phyloP scores from a whole-genome alignment of 1,140 invertebrate genomes.

The Monochamus saltuarius region DNA sequence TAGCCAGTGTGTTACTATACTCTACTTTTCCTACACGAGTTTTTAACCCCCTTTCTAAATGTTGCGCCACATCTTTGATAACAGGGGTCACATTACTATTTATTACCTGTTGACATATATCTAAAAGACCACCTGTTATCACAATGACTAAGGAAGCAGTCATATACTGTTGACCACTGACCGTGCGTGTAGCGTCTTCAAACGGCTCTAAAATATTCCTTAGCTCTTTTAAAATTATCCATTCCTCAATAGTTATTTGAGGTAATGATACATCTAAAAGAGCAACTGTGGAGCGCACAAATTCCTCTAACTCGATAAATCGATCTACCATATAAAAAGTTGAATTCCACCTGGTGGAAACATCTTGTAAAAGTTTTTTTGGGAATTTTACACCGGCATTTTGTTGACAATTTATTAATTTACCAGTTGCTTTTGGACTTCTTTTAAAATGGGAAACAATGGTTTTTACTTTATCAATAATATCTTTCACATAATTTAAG shows the following conservation, averaged over 20 bases:
- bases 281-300: conserved; percentile 22
- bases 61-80: background rate
- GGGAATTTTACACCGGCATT: conserved; percentile 3
- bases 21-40: conserved; percentile 18
- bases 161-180: conserved; percentile 36
- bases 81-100: conserved; percentile 10
- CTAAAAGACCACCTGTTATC: conserved; percentile 15
- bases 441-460: conserved; percentile 40
- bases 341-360: conserved; percentile 46
- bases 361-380: too few relatives aligned
- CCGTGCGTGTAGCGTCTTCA: conserved; percentile 33
- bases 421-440: conserved; percentile 33
- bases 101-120: conserved; percentile 4
- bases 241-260: conserved; percentile 18
- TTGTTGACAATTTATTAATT: conserved; percentile 29
- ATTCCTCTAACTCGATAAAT: conserved; percentile 38
- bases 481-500: conserved; percentile 4
- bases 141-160: conserved; percentile 36
- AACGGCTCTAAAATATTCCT: conserved; percentile 35
- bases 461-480: conserved; percentile 30
- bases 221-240: conserved; percentile 26
- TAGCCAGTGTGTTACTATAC: conserved; percentile 26
- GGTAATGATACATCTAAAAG: conserved; percentile 14
- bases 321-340: conserved; percentile 46
- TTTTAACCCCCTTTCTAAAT: conserved; percentile 22